phyloP scores from a whole-genome alignment of 2,888 invertebrate species.

The Abscondita cerata region DNA sequence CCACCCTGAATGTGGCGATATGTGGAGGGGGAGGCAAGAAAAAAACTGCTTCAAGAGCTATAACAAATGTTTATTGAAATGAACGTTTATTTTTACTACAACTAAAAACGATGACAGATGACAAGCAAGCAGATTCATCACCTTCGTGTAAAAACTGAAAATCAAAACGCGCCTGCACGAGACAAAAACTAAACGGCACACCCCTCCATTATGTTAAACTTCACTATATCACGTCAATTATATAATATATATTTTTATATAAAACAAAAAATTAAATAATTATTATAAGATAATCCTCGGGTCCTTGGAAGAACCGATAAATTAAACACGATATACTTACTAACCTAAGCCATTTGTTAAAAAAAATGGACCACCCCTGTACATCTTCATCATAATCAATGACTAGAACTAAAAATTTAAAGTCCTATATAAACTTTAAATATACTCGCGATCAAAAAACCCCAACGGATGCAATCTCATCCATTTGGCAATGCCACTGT shows the following conservation, averaged over 20 bases:
- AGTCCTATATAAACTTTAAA: background rate
- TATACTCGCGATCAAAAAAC: no score
- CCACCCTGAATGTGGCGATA: slow-evolving; percentile 51
- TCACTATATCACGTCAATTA: slow-evolving; percentile 8
- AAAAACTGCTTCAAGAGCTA: slow-evolving; percentile 56
- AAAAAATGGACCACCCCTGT: slow-evolving; percentile 12
- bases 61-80: slow-evolving; percentile 58
- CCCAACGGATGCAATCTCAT: no score
- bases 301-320: background rate
- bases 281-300: slow-evolving; percentile 3
- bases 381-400: slow-evolving; percentile 8
- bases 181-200: slow-evolving; percentile 1
- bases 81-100: slow-evolving; percentile 56
- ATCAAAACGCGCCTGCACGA: no score
- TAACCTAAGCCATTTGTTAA: slow-evolving; percentile 10
- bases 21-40: slow-evolving; percentile 53
- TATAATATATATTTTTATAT: slow-evolving; percentile 4
- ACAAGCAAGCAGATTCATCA: slow-evolving; percentile 30
- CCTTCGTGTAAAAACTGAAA: slow-evolving; percentile 10
- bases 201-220: slow-evolving; percentile 7
- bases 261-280: background rate
- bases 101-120: slow-evolving; percentile 51
- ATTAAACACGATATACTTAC: slow-evolving; percentile 6
- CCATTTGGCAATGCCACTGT: no score
- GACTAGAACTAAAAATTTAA: slow-evolving; percentile 8